These are phyloP conservation scores for Dicerorhinus sumatrensis DNA, from an alignment of 2,113 vertebrate genomes.

Conservation along the genomic window DNA sequence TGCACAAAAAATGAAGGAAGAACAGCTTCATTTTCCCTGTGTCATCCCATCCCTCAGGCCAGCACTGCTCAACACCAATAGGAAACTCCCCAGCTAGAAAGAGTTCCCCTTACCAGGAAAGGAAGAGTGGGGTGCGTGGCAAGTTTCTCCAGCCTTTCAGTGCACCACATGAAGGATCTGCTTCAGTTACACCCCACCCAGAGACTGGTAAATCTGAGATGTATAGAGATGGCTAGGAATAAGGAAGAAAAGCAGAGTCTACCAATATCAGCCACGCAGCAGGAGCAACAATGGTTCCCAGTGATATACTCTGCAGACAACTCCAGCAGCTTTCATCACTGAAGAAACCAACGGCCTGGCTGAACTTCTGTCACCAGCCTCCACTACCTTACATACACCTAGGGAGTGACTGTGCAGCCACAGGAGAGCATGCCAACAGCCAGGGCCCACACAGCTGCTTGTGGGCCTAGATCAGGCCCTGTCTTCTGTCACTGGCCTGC, in stretches of 20 bases:
- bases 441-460: neutral
- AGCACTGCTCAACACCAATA: neutral
- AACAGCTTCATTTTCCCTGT: neutral
- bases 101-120: neutral
- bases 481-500: neutral
- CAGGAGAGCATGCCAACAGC: neutral
- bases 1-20: neutral
- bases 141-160: neutral
- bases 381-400: neutral
- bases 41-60: neutral
- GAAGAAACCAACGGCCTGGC: neutral
- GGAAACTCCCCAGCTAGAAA: neutral
- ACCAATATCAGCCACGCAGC: neutral
- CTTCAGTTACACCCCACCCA: neutral
- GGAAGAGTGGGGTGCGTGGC: neutral
- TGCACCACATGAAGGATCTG: neutral
- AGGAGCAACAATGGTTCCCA: neutral
- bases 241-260: neutral
- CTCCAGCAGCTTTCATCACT: neutral
- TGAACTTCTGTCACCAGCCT: neutral
- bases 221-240: neutral
- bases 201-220: neutral
- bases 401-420: neutral
- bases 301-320: neutral
- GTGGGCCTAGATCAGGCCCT: neutral